Percentiles rank a stretch among this genome's conserved stretches.
Evolutionary conservation across 1,140 invertebrate species (phyloP).

Genomic region (Plutomurus gul): DNA sequence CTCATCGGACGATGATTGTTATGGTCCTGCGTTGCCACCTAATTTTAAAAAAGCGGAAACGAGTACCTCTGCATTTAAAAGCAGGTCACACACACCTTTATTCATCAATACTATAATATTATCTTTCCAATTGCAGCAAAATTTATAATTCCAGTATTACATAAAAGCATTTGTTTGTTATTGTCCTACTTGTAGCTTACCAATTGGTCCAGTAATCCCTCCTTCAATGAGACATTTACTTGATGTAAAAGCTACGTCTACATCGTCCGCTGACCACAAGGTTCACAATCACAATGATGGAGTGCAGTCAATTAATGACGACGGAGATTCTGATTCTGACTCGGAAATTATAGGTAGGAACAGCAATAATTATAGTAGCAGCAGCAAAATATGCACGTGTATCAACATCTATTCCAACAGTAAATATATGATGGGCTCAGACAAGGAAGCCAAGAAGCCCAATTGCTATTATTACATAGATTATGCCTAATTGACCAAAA

Average conservation of each 20-base stretch:
- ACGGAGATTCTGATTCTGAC: conserved; percentile 9
- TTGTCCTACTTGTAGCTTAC: background rate
- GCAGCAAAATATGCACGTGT: no score
- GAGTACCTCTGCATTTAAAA: background rate
- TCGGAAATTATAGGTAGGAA: conserved; percentile 22
- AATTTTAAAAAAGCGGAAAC: conserved; percentile 20
- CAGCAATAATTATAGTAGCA: no score
- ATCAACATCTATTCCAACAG: no score
- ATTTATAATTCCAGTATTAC: no score
- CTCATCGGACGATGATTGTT: conserved; percentile 64
- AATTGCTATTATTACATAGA: no score
- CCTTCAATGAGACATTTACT: background rate
- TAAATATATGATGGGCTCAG: no score
- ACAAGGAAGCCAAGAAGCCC: no score
- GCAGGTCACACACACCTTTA: no score
- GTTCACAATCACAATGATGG: background rate
- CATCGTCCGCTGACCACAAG: background rate
- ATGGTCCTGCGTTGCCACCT: conserved; percentile 48
- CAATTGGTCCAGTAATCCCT: conserved; percentile 37
- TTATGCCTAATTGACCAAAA: no score
- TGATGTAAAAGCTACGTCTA: background rate
- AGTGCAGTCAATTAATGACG: background rate
- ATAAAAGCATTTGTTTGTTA: background rate
- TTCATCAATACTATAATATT: background rate
- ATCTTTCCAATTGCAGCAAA: background rate